Conservation (phyloP, 2,888 invertebrate genomes). For the Drosophila atripex region DNA sequence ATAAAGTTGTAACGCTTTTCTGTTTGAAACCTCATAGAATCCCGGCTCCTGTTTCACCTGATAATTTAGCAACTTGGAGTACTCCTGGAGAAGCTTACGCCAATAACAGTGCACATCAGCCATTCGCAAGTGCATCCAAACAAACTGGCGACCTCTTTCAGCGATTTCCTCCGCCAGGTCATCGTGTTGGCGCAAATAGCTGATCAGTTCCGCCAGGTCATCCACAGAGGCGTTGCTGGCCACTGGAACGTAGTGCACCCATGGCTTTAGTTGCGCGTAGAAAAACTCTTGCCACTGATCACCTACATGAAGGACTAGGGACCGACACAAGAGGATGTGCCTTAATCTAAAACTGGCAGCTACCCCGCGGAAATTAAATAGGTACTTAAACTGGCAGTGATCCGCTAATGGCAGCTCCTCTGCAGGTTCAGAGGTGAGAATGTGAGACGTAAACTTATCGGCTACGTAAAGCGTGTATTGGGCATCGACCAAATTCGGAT, state of each 20-base stretch:
- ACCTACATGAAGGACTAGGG: conserved; percentile 96
- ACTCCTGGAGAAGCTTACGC: conserved; percentile 88
- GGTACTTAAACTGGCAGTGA: conserved; percentile 96
- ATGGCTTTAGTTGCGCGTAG: conserved; percentile 93
- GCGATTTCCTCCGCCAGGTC: conserved; percentile 90
- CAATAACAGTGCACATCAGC: conserved; percentile 94
- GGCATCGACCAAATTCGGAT: conserved; percentile 85
- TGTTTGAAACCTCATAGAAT: conserved; percentile 74
- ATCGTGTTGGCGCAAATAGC: conserved; percentile 91
- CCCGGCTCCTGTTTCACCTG: conserved; percentile 86
- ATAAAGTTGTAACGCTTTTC: conserved; percentile 16
- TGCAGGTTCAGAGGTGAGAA: conserved; percentile 87
- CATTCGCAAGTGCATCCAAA: conserved; percentile 92
- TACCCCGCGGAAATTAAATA: conserved; percentile 98
- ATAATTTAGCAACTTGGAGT: conserved; percentile 89
- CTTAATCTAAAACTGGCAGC: conserved; percentile 98
- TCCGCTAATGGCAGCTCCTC: conserved; percentile 94
- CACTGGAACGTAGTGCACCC: conserved; percentile 97
- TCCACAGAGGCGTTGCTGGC: conserved; percentile 87
- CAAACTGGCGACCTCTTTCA: conserved; percentile 90
- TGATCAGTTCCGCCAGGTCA: conserved; percentile 88
- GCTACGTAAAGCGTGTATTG: conserved; percentile 16
- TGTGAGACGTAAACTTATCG: conserved; percentile 79
- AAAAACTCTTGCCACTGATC: conserved; percentile 97
- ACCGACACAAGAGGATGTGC: conserved; percentile 94